A percentile compares a stretch with the other conserved stretches of the same genome.
Evolutionary conservation across 2,797 vertebrate genomes (phyloP).

Genomic region (Nyctibius grandis): DNA sequence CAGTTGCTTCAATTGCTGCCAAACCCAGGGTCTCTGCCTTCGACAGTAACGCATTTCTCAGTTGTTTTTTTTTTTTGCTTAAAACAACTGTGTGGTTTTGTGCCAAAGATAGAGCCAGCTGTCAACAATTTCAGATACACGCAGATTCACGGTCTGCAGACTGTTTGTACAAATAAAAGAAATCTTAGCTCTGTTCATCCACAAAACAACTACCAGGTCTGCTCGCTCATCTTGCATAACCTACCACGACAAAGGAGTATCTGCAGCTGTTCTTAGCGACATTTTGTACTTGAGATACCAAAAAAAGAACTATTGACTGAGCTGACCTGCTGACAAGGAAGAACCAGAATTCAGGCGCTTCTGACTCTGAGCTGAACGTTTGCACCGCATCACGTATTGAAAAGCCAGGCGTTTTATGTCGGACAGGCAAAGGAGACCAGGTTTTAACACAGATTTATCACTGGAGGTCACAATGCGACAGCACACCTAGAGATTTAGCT

Average conservation of each 20-base stretch:
- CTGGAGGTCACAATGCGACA: not conserved
- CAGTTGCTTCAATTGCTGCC: not conserved
- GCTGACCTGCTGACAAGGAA: not conserved
- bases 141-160: fast-evolving
- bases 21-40: not conserved
- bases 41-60: not conserved
- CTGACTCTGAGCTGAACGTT: not conserved
- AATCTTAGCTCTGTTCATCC: not conserved
- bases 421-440: not conserved
- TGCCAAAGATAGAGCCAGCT: not conserved
- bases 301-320: not conserved
- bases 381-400: fast-evolving
- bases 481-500: not conserved
- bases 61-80: not conserved
- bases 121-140: not conserved
- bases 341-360: not conserved
- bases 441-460: not conserved
- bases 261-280: not conserved
- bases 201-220: not conserved
- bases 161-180: not conserved
- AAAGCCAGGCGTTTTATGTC: not conserved
- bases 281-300: not conserved
- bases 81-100: not conserved
- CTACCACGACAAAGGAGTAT: not conserved
- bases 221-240: not conserved